These are phyloP conservation scores for Azorinus chamasolen DNA, from an alignment of 2,888 invertebrate genomes.

Conservation along the genomic window DNA sequence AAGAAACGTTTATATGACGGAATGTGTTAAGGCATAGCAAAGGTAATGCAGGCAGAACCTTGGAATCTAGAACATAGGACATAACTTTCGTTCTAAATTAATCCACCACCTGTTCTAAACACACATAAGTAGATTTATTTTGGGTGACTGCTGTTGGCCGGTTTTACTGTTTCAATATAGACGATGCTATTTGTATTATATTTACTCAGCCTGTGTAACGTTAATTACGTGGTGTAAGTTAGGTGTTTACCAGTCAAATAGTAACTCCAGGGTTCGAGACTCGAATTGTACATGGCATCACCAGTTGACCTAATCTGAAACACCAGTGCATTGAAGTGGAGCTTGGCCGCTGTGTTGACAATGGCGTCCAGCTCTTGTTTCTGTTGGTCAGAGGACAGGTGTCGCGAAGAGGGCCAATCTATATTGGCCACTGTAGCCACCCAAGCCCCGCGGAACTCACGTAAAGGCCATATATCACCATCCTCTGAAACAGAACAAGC, in stretches of 20 bases:
- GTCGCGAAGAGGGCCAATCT: slow-evolving; percentile 80
- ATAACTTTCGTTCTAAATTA: too few species aligned
- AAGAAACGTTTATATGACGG: too few species aligned
- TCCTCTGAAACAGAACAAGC: slow-evolving; percentile 5
- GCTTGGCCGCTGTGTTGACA: slow-evolving; percentile 67
- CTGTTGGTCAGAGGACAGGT: slow-evolving; percentile 67
- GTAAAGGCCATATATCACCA: slow-evolving; percentile 60
- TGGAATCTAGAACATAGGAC: too few species aligned
- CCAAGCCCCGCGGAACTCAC: slow-evolving; percentile 82
- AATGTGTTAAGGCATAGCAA: too few species aligned
- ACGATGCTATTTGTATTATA: too few species aligned
- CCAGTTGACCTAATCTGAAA: slow-evolving; percentile 78
- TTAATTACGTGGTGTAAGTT: too few species aligned
- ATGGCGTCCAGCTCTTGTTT: slow-evolving; percentile 66
- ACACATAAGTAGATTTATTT: too few species aligned
- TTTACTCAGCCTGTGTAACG: too few species aligned
- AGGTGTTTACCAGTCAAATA: slow-evolving; percentile 80
- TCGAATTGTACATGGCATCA: slow-evolving; percentile 82
- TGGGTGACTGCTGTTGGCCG: too few species aligned
- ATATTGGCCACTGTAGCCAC: slow-evolving; percentile 83
- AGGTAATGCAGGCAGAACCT: too few species aligned
- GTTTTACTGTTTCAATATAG: too few species aligned
- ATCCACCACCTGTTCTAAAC: too few species aligned
- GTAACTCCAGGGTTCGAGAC: slow-evolving; percentile 82
- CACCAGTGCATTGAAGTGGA: slow-evolving; percentile 79